Evolutionary conservation across 1,140 invertebrate species (phyloP).

Genomic region (Drosophila kurseongensis): DNA sequence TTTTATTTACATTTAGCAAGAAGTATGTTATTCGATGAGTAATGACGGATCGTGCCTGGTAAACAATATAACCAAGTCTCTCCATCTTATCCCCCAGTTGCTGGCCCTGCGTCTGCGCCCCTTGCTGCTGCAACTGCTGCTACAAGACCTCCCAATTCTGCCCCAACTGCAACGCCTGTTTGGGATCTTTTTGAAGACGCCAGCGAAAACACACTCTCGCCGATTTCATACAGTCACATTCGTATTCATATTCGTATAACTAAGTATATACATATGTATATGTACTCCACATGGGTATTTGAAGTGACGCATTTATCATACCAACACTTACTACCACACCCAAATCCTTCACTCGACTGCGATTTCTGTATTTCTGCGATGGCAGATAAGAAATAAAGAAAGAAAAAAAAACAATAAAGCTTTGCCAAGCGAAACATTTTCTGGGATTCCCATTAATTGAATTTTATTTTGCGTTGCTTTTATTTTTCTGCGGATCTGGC

Average conservation of each 20-base stretch:
- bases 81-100: conserved; percentile 49
- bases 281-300: not conserved
- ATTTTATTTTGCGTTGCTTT: too few species aligned
- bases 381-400: not conserved
- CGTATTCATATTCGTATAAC: not conserved
- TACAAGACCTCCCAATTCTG: conserved; percentile 88
- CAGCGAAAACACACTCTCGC: conserved; percentile 1
- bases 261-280: not conserved
- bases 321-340: conserved; percentile 3
- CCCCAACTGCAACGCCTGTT: conserved; percentile 87
- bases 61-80: not conserved
- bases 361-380: too few species aligned
- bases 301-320: not conserved
- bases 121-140: conserved; percentile 88
- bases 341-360: not conserved
- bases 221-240: not conserved
- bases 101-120: conserved; percentile 87
- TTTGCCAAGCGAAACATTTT: not conserved
- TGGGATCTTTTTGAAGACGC: conserved; percentile 84
- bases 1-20: not conserved
- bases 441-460: not conserved
- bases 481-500: not conserved
- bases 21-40: conserved; percentile 8
- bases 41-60: conserved; percentile 6
- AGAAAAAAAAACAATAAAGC: conserved; percentile 10